Percentiles rank a stretch among this genome's conserved stretches.
These are phyloP conservation scores for Cathartes aura DNA, from an alignment of 2,113 vertebrate species.

Conservation along the genomic window DNA sequence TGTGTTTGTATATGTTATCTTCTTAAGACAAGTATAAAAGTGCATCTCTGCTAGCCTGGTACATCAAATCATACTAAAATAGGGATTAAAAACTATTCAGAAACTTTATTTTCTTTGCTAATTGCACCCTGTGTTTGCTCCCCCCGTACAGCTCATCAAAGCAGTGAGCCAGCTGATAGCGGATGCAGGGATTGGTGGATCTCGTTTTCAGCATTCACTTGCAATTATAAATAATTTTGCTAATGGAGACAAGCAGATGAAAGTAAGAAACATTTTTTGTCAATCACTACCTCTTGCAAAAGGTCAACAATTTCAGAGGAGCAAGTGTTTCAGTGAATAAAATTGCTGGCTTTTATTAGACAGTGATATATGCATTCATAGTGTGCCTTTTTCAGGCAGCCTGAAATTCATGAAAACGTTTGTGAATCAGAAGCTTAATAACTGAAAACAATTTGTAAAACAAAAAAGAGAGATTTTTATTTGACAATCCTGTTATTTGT, in stretches of 20 bases:
- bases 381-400: not conserved
- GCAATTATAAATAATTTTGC: conserved; percentile 98
- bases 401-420: not conserved
- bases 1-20: not conserved
- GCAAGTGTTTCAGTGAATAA: not conserved
- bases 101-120: not conserved
- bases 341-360: not conserved
- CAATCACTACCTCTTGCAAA: not conserved
- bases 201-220: conserved; percentile 95
- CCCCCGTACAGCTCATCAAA: conserved; percentile 89
- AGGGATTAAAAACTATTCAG: not conserved
- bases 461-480: not conserved
- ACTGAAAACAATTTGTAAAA: not conserved
- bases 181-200: conserved; percentile 95
- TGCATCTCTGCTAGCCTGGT: not conserved
- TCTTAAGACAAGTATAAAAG: not conserved
- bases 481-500: not conserved
- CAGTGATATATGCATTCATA: not conserved
- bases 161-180: conserved; percentile 97
- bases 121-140: not conserved
- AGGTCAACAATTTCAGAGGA: conserved; percentile 5
- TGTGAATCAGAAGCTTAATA: not conserved
- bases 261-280: conserved; percentile 80
- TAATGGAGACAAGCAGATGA: conserved; percentile 95
- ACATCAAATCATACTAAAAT: not conserved